Conservation (phyloP, 2,888 invertebrate species). For the Pollenia angustigena region DNA sequence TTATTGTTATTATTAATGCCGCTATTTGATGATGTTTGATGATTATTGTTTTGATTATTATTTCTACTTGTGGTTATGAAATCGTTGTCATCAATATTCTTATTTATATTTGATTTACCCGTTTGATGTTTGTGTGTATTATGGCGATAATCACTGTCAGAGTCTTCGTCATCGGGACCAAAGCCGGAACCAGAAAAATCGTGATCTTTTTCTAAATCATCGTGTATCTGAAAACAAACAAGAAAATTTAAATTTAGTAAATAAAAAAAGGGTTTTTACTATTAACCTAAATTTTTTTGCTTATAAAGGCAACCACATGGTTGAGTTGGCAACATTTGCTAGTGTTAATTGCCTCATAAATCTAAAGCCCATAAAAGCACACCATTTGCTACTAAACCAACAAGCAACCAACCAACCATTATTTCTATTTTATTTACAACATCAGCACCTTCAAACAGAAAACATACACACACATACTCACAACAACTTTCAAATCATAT, state of each 20-base stretch:
- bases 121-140: constrained; percentile 78
- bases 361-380: constrained; percentile 67
- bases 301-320: constrained; percentile 55
- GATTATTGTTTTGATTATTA: constrained; percentile 75
- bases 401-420: constrained; percentile 47
- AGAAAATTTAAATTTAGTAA: constrained; percentile 12
- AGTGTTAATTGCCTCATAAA: constrained; percentile 72
- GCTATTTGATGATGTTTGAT: constrained; percentile 83
- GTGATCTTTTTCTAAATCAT: constrained; percentile 87
- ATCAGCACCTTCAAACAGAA: constrained; percentile 37
- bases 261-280: neutral
- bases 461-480: too few species aligned
- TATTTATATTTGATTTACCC: constrained; percentile 81
- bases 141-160: constrained; percentile 81
- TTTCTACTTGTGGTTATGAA: constrained; percentile 81
- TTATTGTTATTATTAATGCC: constrained; percentile 78
- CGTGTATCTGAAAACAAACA: constrained; percentile 81
- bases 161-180: constrained; percentile 93
- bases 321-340: constrained; percentile 59
- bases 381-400: constrained; percentile 62
- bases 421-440: constrained; percentile 26
- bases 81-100: constrained; percentile 80
- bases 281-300: constrained; percentile 56
- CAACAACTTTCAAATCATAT: constrained; percentile 1
- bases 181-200: constrained; percentile 94